These are phyloP conservation scores for Sinonovacula constricta DNA, from an alignment of 1,140 invertebrate species.

Conservation along the genomic window DNA sequence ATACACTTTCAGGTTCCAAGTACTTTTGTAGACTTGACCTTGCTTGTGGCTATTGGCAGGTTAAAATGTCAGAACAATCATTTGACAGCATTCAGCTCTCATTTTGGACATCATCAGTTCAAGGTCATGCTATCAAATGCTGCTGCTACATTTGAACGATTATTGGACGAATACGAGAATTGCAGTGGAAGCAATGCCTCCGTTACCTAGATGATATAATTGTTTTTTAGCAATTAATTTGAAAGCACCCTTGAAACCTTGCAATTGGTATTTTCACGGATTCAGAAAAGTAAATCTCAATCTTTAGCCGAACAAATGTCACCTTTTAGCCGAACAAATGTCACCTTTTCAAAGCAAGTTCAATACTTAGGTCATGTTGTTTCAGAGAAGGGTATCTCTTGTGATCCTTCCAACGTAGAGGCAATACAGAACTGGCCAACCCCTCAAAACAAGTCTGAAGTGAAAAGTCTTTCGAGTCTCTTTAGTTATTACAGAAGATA, in stretches of 20 bases:
- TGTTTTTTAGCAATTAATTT: conserved; percentile 19
- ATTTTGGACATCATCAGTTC: conserved; percentile 9
- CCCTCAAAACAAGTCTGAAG: conserved; percentile 1
- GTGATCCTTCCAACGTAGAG: not conserved
- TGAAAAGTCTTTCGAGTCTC: conserved; percentile 18
- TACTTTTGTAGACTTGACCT: conserved; percentile 79
- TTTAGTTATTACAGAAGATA: conserved; percentile 22
- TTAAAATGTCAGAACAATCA: conserved; percentile 64
- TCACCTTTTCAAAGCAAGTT: conserved; percentile 12
- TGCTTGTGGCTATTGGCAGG: conserved; percentile 79
- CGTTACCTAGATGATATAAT: conserved; percentile 31
- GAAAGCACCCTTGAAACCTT: conserved; percentile 21
- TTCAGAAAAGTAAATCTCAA: conserved; percentile 15
- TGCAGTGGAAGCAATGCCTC: not conserved
- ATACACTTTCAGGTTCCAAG: conserved; percentile 67
- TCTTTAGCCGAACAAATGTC: conserved; percentile 31
- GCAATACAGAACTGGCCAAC: not conserved
- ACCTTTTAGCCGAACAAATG: too few species aligned
- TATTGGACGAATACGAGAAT: too few species aligned
- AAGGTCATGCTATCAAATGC: too few species aligned
- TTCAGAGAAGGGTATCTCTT: conserved; percentile 6
- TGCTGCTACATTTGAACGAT: conserved; percentile 16
- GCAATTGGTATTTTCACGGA: not conserved
- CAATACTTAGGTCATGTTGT: conserved; percentile 27
- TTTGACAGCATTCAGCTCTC: conserved; percentile 16